phyloP scores from a whole-genome alignment of 2,888 invertebrate genomes.

The Notocelia uddmanniana region DNA sequence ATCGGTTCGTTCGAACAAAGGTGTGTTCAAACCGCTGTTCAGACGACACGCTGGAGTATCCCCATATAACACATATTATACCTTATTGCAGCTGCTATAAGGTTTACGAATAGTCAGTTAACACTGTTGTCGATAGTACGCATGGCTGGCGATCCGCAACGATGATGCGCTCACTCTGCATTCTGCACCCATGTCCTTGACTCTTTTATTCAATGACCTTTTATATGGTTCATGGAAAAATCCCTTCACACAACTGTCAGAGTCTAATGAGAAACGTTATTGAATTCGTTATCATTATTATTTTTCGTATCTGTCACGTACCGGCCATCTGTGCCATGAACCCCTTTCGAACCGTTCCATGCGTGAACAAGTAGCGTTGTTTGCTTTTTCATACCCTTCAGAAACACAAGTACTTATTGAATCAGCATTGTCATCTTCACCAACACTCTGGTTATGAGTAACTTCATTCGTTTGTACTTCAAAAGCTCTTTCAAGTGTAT shows the following conservation, averaged over 20 bases:
- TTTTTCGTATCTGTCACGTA: conserved; percentile 54
- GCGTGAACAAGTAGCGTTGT: conserved; percentile 51
- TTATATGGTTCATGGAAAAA: conserved; percentile 20
- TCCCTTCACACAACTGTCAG: conserved; percentile 50
- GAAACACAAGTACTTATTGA: conserved; percentile 21
- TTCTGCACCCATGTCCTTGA: conserved; percentile 41
- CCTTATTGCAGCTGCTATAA: too few relatives aligned
- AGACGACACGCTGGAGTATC: too few relatives aligned
- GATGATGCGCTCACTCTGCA: conserved; percentile 34
- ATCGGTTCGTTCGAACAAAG: conserved; percentile 58
- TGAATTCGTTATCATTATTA: conserved; percentile 45
- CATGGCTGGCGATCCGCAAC: conserved; percentile 57
- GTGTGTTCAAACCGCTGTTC: conserved; percentile 53
- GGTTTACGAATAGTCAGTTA: too few relatives aligned
- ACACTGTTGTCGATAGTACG: conserved; percentile 47
- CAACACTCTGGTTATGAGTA: conserved; percentile 50
- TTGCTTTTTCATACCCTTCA: conserved; percentile 41
- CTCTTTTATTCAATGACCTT: conserved; percentile 24
- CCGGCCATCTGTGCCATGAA: conserved; percentile 47
- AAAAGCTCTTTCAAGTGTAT: conserved; percentile 62
- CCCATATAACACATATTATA: too few relatives aligned
- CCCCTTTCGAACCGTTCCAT: conserved; percentile 49
- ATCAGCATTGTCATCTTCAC: conserved; percentile 48
- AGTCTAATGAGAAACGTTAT: conserved; percentile 57
- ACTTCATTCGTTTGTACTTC: conserved; percentile 57